Evolutionary conservation across 2,888 invertebrate genomes (phyloP).

Genomic region (Pinctada fucata): DNA sequence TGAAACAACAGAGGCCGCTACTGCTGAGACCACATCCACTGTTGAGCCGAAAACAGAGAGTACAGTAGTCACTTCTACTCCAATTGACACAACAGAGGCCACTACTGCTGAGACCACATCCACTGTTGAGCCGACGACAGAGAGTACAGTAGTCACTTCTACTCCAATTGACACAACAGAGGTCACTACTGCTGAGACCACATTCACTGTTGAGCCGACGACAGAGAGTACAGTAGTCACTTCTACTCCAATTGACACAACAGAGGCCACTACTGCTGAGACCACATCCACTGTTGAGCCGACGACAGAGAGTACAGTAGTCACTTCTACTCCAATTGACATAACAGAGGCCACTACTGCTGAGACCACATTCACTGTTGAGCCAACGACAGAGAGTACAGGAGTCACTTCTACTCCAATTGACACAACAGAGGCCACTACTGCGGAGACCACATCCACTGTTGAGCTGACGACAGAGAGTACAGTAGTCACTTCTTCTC

Average conservation of each 20-base stretch:
- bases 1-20: not conserved
- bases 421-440: too few relatives aligned
- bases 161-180: not conserved
- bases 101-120: not conserved
- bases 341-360: not conserved
- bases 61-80: not conserved
- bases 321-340: not conserved
- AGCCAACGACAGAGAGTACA: not conserved
- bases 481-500: too few relatives aligned
- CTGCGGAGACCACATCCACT: too few relatives aligned
- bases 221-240: not conserved
- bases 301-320: not conserved
- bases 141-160: not conserved
- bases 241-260: not conserved
- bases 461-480: too few relatives aligned
- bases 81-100: not conserved
- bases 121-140: not conserved
- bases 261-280: not conserved
- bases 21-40: not conserved
- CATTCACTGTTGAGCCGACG: not conserved
- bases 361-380: not conserved
- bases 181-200: not conserved
- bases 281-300: not conserved
- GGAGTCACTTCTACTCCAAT: not conserved
- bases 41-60: not conserved